Base-by-base conservation (phyloP, 2,888 invertebrate genomes). In the Cheilosia grossa region DNA sequence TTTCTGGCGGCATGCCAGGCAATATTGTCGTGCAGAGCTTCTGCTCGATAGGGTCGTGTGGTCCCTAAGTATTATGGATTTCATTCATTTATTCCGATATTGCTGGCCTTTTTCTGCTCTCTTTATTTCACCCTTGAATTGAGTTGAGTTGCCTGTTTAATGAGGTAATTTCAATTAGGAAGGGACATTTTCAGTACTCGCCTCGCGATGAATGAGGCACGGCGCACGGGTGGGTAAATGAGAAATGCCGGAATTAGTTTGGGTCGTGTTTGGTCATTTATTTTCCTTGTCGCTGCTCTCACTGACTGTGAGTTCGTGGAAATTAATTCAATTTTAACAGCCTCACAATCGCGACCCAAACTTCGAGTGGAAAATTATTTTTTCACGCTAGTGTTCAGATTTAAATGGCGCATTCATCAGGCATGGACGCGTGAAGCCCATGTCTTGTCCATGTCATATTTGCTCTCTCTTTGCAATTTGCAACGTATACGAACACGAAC, bases 141-240 rank as follows among this genome's bases (percentile, higher is more conserved):
- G 61, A 81, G 81, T 81, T 70, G 81, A 85, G 81, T 85, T 77
- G 75, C 67, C 81, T 72, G 81, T 81, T 85, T 85, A 85, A 85
- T 85, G 85, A 85, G 85, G 85, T 85, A 85, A 85, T 85, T 85
- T 85, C 85, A 85, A 85, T 85, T 85, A 85, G 75, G 77, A 77
- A 72, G 72, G 85, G 81, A 85, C 85, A 81, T 81, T 85, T 80
- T 58, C 75, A 85, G 75, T 77, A 72, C 66, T 77, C 63, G 81
- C 81, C 66, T 77, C 63, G 77, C 81, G 72, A 61, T 81, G 72
- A 67, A 74, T 74, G 67, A 58, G 82, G 33, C n/a, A 47, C 24
- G 24, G 24, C 24, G 3, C 24, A 24, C 44, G 17, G 49, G 17
- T 17, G 58, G 66, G 42, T 66, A 67, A 77, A 81, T 81, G 85